Evolutionary conservation across 2,113 vertebrate species (phyloP).

Genomic region (Scortum barcoo): DNA sequence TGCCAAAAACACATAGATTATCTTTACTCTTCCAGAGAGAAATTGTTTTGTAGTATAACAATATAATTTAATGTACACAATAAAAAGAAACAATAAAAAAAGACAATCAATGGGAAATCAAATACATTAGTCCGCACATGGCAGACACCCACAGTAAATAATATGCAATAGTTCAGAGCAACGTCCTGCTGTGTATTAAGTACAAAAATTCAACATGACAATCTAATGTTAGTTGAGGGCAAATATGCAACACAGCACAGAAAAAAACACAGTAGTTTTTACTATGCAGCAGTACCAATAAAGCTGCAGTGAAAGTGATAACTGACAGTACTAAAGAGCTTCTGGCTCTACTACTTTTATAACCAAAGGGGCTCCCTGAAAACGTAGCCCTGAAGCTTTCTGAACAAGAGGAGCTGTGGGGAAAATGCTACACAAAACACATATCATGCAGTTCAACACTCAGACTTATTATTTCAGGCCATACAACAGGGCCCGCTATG

Average conservation of each 20-base stretch:
- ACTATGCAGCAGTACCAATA: no score
- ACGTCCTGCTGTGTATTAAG: background rate
- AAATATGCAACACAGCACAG: background rate
- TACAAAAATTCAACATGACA: background rate
- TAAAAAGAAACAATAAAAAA: background rate
- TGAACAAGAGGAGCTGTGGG: background rate
- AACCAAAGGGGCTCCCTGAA: no score
- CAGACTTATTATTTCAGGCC: background rate
- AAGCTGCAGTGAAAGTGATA: background rate
- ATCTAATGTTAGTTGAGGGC: background rate
- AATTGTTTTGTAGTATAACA: background rate
- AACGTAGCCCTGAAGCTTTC: background rate
- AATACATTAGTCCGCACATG: no score
- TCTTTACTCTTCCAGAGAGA: background rate
- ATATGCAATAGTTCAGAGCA: background rate
- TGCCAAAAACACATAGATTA: no score
- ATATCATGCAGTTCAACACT: background rate
- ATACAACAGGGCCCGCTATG: background rate
- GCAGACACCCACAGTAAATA: no score
- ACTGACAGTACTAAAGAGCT: background rate
- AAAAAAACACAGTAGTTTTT: background rate
- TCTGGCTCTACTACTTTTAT: background rate
- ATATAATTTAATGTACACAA: no score
- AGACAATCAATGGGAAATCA: no score
- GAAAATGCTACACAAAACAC: background rate